A percentile compares a stretch with the other conserved stretches of the same genome.
phyloP scores from a whole-genome alignment of 2,797 vertebrate species.

The Muscicapa comitata region DNA sequence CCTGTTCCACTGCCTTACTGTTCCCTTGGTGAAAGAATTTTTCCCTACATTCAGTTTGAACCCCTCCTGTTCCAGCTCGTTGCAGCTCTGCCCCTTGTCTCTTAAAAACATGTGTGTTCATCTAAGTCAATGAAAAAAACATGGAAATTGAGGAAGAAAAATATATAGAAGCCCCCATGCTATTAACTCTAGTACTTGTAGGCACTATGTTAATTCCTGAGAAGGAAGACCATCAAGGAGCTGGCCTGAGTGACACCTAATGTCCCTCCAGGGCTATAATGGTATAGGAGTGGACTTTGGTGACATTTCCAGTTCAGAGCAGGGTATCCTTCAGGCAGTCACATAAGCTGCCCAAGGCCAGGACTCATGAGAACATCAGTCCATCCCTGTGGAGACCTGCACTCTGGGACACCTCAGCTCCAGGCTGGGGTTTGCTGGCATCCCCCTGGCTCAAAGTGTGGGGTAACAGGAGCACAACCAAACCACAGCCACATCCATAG shows the following conservation, averaged over 20 bases:
- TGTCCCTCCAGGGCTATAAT: neutral
- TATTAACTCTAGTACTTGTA: neutral
- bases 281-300: neutral
- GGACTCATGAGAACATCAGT: neutral
- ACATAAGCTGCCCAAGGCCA: neutral
- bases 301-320: neutral
- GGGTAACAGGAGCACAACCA: neutral
- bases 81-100: neutral
- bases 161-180: neutral
- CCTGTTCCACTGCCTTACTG: neutral
- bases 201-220: neutral
- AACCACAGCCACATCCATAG: rapidly evolving
- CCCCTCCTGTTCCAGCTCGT: neutral
- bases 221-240: neutral
- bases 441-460: neutral
- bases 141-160: neutral
- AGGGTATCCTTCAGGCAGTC: neutral
- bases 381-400: neutral
- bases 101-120: neutral
- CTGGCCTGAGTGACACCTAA: neutral
- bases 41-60: neutral
- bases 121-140: neutral
- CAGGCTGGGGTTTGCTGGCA: neutral
- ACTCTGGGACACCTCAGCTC: neutral
- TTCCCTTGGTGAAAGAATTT: neutral